Percentiles rank a stretch among this genome's conserved stretches.
Evolutionary conservation across 2,888 invertebrate genomes (phyloP).

Genomic region (Tetragonisca angustula): DNA sequence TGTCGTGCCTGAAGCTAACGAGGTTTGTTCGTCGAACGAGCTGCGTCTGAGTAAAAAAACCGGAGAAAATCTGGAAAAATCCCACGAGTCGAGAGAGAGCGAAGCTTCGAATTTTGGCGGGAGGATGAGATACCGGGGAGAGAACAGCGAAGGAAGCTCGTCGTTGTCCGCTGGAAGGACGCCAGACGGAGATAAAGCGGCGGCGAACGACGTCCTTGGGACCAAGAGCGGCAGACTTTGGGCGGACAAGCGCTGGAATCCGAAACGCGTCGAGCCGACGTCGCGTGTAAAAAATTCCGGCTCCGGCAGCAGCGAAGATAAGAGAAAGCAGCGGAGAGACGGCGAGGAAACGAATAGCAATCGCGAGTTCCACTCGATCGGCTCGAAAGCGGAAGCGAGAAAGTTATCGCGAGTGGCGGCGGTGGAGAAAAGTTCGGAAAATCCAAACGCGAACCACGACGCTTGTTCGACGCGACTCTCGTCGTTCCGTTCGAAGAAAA

Average conservation of each 20-base stretch:
- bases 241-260: background rate
- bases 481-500: background rate
- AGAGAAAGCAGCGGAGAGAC: background rate
- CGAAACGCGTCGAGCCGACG: background rate
- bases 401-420: background rate
- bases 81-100: background rate
- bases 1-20: background rate
- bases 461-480: background rate
- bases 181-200: conserved; percentile 18
- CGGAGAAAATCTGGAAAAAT: too few relatives aligned
- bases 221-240: background rate
- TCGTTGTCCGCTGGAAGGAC: conserved; percentile 7
- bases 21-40: background rate
- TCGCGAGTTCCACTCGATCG: conserved; percentile 12
- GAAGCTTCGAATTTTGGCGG: background rate
- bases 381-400: background rate
- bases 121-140: background rate
- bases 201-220: background rate
- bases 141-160: background rate
- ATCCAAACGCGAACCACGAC: background rate
- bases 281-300: background rate
- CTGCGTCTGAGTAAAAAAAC: background rate
- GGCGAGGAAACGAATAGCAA: background rate
- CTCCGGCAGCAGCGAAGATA: background rate
- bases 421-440: background rate